These are phyloP conservation scores for Gymnobelideus leadbeateri DNA, from an alignment of 2,113 vertebrate species.

Conservation along the genomic window DNA sequence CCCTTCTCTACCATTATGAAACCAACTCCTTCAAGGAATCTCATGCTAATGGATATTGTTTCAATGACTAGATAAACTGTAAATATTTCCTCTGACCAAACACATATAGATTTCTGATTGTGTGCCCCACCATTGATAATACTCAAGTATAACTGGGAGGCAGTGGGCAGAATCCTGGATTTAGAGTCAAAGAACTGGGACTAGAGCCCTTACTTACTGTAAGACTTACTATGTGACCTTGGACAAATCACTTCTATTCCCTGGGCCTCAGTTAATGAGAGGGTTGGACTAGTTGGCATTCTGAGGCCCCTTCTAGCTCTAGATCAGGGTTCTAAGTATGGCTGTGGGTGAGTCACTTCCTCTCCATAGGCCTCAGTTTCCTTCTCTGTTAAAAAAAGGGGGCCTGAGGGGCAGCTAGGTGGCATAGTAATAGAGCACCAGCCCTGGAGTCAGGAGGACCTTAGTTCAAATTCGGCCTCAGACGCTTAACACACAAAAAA, in stretches of 20 bases:
- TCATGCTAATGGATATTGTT: neutral
- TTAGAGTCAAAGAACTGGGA: neutral
- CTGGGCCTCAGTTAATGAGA: neutral
- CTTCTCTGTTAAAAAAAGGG: neutral
- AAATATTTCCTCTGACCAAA: neutral
- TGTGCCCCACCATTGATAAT: neutral
- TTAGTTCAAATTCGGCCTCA: too few relatives aligned
- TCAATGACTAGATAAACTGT: neutral
- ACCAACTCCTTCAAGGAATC: neutral
- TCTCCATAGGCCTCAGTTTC: neutral
- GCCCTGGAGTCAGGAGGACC: too few relatives aligned
- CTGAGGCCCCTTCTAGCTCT: slow-evolving; percentile 50
- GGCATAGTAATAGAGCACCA: too few relatives aligned
- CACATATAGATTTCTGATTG: neutral
- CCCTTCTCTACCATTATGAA: too few relatives aligned
- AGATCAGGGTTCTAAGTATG: neutral
- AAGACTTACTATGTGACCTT: neutral
- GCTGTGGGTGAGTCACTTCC: neutral
- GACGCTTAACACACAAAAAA: too few relatives aligned
- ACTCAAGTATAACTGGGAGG: neutral
- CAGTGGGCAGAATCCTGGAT: neutral
- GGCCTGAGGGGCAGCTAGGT: too few relatives aligned
- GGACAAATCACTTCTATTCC: neutral
- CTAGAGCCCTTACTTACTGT: neutral
- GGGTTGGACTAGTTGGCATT: slow-evolving; percentile 26